Percentiles rank a stretch among this genome's conserved stretches.
Evolutionary conservation across 2,888 invertebrate species (phyloP).

Genomic region (Bellardia pandia): DNA sequence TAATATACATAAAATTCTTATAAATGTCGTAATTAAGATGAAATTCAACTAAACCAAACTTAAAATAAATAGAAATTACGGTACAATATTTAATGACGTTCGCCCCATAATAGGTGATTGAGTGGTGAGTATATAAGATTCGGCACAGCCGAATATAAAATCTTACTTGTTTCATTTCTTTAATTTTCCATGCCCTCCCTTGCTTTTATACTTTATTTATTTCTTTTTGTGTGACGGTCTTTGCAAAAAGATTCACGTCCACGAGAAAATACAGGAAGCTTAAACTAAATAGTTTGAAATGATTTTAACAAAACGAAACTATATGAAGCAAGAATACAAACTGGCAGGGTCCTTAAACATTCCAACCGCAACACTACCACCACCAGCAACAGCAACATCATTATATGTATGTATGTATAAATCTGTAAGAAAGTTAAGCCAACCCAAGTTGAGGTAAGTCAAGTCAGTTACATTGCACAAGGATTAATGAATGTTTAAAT

Average conservation of each 20-base stretch:
- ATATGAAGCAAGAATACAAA: neutral
- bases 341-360: neutral
- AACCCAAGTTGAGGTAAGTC: neutral
- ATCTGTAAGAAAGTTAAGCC: constrained; percentile 11
- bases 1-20: no score
- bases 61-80: no score
- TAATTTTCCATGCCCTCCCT: neutral
- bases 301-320: constrained; percentile 7
- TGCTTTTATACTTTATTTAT: constrained; percentile 22
- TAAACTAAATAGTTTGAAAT: constrained; percentile 39
- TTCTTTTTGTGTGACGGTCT: neutral
- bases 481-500: constrained; percentile 53
- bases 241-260: constrained; percentile 8
- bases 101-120: no score
- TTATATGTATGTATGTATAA: neutral
- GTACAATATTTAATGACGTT: no score
- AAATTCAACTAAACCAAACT: no score
- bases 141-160: no score
- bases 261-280: constrained; percentile 24
- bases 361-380: neutral
- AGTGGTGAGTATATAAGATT: no score
- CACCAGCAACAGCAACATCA: neutral
- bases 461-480: constrained; percentile 27
- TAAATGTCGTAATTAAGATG: no score
- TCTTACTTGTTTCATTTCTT: no score